Percentiles rank a stretch among this genome's conserved stretches.
phyloP scores from a whole-genome alignment of 2,888 invertebrate species.

The Melipona beecheii region DNA sequence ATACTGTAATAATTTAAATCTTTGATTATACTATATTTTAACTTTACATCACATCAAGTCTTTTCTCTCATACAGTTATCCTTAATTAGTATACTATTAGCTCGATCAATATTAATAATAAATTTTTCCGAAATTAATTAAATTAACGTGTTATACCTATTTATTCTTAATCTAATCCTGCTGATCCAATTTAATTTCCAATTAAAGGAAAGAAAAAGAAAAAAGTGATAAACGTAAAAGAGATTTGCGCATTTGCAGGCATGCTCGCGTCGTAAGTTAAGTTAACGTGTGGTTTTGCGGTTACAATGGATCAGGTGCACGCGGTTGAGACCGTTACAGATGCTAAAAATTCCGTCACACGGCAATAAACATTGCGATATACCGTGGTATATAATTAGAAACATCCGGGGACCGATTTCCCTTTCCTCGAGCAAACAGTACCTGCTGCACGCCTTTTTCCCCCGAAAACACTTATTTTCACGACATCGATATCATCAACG shows the following conservation, averaged over 20 bases:
- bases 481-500: background rate
- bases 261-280: conserved; percentile 49
- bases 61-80: too few species aligned
- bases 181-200: background rate
- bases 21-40: too few species aligned
- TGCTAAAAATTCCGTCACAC: conserved; percentile 32
- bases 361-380: background rate
- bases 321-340: conserved; percentile 52
- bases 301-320: conserved; percentile 58
- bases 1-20: too few species aligned
- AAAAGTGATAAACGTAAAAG: background rate
- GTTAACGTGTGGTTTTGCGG: conserved; percentile 62
- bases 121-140: too few species aligned
- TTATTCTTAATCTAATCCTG: too few species aligned
- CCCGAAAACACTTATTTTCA: background rate
- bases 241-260: background rate
- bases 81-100: too few species aligned
- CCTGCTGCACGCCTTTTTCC: background rate
- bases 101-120: too few species aligned
- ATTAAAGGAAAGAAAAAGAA: background rate
- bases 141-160: too few species aligned
- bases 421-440: background rate
- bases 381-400: conserved; percentile 5
- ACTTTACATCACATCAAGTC: too few species aligned
- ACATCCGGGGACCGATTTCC: background rate